A percentile compares a stretch with the other conserved stretches of the same genome.
Evolutionary conservation across 2,888 invertebrate species (phyloP).

Genomic region (Leptinotarsa haldemani): DNA sequence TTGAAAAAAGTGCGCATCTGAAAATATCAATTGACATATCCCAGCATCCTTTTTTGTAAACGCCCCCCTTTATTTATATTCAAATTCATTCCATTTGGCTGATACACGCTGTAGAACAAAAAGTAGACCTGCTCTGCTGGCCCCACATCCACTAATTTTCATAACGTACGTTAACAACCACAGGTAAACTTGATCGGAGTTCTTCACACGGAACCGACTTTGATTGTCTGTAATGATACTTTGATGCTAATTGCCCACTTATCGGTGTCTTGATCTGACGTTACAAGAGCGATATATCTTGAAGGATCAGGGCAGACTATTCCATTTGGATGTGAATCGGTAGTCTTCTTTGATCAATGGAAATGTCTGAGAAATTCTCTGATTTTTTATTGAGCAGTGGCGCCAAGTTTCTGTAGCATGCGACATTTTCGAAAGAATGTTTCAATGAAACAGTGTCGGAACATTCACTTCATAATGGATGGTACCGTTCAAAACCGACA

Average conservation of each 20-base stretch:
- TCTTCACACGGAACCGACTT: constrained; percentile 17
- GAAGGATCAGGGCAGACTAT: not conserved
- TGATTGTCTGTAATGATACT: constrained; percentile 8
- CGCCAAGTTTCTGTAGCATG: not conserved
- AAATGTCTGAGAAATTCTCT: not conserved
- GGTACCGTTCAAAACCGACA: no score
- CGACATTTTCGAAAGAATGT: not conserved
- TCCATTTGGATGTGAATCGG: not conserved
- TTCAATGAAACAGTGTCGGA: not conserved
- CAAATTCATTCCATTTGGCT: no score
- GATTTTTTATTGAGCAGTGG: not conserved
- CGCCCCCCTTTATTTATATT: no score
- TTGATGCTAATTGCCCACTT: constrained; percentile 22
- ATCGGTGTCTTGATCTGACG: constrained; percentile 18
- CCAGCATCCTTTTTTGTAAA: no score
- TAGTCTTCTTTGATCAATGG: constrained; percentile 4
- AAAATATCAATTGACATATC: no score
- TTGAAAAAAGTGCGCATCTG: no score
- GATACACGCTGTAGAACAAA: not conserved
- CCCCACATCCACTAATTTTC: not conserved
- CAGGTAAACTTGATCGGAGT: constrained; percentile 11
- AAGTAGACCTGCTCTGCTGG: not conserved
- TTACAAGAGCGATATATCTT: constrained; percentile 15
- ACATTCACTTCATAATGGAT: not conserved
- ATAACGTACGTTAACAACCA: constrained; percentile 1